Conservation (phyloP, 2,113 vertebrate species). For the Brachypodius melanocephalos region DNA sequence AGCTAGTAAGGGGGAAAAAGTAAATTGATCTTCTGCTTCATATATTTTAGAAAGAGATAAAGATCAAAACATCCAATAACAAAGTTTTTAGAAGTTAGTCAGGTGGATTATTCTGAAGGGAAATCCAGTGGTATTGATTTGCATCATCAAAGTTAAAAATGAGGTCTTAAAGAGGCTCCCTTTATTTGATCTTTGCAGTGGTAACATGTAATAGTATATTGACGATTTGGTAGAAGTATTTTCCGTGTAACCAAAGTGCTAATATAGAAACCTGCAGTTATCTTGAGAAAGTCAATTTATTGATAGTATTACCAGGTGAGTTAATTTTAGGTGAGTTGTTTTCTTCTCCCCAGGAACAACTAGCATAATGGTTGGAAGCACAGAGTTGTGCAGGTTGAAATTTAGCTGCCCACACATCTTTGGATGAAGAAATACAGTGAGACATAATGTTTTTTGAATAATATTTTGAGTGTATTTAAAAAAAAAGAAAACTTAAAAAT, state of each 20-base stretch:
- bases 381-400: not conserved
- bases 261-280: not conserved
- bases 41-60: not conserved
- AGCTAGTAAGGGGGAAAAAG: not conserved
- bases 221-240: not conserved
- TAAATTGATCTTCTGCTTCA: not conserved
- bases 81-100: not conserved
- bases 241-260: not conserved
- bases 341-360: not conserved
- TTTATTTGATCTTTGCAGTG: not conserved
- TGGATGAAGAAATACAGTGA: not conserved
- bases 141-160: not conserved
- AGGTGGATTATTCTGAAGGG: not conserved
- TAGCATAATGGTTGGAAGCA: not conserved
- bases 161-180: not conserved
- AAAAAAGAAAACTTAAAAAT: not conserved
- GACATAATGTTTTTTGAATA: not conserved
- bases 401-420: not conserved
- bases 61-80: not conserved
- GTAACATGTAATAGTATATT: not conserved
- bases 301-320: not conserved
- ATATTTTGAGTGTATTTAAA: not conserved
- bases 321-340: not conserved
- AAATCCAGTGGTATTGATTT: not conserved
- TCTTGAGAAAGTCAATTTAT: not conserved